Conservation (phyloP, 2,797 vertebrate species). For the Percopsis omiscomaycus region DNA sequence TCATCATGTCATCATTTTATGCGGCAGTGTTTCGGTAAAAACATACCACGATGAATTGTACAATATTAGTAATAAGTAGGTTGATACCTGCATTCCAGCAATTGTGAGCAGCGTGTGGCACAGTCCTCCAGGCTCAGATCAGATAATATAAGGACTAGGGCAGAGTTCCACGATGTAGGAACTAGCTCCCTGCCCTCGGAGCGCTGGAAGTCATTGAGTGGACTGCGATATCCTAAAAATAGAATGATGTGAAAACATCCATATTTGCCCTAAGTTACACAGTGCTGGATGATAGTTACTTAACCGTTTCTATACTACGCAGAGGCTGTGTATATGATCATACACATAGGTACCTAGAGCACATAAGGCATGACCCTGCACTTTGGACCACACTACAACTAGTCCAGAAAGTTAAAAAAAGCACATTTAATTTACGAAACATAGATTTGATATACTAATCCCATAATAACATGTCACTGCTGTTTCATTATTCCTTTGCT, state of each 20-base stretch:
- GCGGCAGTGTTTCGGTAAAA: neutral
- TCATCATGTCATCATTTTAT: slow-evolving; percentile 11
- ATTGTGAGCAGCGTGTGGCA: slow-evolving; percentile 78
- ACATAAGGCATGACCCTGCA: no score
- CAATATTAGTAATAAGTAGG: neutral
- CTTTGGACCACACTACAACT: no score
- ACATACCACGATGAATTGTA: neutral
- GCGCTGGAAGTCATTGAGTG: slow-evolving; percentile 91
- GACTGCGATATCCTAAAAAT: slow-evolving; percentile 80
- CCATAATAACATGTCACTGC: no score
- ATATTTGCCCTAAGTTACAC: no score
- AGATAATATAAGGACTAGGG: slow-evolving; percentile 49
- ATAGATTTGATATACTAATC: no score
- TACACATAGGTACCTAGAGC: no score
- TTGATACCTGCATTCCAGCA: slow-evolving; percentile 84
- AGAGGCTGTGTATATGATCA: no score
- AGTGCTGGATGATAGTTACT: no score
- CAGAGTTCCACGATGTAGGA: slow-evolving; percentile 66
- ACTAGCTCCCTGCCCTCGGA: slow-evolving; percentile 85
- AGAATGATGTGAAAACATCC: slow-evolving; percentile 22
- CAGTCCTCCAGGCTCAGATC: slow-evolving; percentile 81
- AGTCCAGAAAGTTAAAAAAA: no score
- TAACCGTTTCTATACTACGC: no score
- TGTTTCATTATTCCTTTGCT: no score
- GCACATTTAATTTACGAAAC: no score